phyloP scores from a whole-genome alignment of 2,888 invertebrate genomes.

The Leptopilina myrica region DNA sequence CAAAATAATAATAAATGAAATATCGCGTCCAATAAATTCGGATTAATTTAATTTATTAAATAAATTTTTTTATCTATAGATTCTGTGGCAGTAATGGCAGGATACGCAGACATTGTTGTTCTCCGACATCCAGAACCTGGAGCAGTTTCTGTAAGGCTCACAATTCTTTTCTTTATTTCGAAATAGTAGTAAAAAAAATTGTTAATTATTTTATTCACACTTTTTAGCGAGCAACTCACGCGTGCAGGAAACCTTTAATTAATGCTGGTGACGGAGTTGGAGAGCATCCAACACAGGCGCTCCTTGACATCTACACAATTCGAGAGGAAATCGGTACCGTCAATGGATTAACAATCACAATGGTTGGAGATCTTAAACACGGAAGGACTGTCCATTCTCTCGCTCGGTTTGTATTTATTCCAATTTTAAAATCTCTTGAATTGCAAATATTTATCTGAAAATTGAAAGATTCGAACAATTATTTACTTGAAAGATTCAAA shows the following conservation, averaged over 20 bases:
- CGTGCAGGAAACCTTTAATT: conserved; percentile 92
- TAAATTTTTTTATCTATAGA: conserved; percentile 52
- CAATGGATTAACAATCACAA: conserved; percentile 96
- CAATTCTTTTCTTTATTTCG: neutral
- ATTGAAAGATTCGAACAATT: too few species aligned
- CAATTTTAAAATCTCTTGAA: neutral
- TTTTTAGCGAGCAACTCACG: conserved; percentile 86
- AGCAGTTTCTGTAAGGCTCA: conserved; percentile 87
- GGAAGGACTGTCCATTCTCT: conserved; percentile 99
- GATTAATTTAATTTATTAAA: neutral
- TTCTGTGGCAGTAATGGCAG: conserved; percentile 90
- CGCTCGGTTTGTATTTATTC: conserved; percentile 80
- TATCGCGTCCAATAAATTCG: too few species aligned
- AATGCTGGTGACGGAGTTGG: conserved; percentile 99
- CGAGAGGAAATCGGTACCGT: conserved; percentile 99
- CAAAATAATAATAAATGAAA: too few species aligned
- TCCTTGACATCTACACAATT: conserved; percentile 98
- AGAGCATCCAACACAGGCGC: conserved; percentile 98
- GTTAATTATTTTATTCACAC: neutral
- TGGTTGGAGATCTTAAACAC: conserved; percentile 98
- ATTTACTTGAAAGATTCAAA: too few species aligned
- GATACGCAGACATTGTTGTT: conserved; percentile 95
- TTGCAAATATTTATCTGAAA: too few species aligned
- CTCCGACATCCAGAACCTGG: conserved; percentile 95
- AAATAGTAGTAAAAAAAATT: neutral